A percentile compares a stretch with the other conserved stretches of the same genome.
phyloP scores from a whole-genome alignment of 2,797 vertebrate genomes.

The Loriculus beryllinus region DNA sequence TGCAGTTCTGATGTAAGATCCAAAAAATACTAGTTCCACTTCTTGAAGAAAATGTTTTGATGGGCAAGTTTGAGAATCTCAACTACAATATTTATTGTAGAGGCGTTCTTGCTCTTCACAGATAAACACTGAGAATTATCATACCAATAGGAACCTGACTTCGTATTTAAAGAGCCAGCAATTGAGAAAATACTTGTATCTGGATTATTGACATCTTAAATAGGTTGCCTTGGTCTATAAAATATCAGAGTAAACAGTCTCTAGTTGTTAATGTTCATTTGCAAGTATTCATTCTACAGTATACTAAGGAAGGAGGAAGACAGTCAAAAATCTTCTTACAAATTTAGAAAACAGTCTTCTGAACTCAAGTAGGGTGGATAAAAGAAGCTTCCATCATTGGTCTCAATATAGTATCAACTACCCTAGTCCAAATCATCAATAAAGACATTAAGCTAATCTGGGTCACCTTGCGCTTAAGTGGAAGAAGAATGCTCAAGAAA shows the following conservation, averaged over 20 bases:
- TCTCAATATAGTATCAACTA: background rate
- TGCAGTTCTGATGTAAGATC: conserved; percentile 84
- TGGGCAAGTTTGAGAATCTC: conserved; percentile 68
- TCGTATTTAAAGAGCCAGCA: background rate
- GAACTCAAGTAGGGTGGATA: background rate
- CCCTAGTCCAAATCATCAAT: background rate
- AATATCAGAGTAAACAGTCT: background rate
- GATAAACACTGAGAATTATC: background rate
- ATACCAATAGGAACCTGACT: background rate
- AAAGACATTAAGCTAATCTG: background rate
- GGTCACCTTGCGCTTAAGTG: background rate
- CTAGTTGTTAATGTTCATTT: background rate
- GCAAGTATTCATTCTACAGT: background rate
- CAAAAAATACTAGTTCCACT: conserved; percentile 81
- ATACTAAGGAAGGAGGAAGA: background rate
- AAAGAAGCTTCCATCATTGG: background rate
- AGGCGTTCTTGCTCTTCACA: background rate
- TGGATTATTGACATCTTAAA: background rate
- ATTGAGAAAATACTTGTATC: background rate
- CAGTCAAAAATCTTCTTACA: background rate
- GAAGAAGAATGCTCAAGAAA: background rate
- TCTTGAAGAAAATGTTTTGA: conserved; percentile 78
- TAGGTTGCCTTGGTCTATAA: background rate
- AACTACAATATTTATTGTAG: background rate
- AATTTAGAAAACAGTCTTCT: background rate